A percentile compares a stretch with the other conserved stretches of the same genome.
phyloP scores from a whole-genome alignment of 2,888 invertebrate genomes.

The Cepaea hortensis region DNA sequence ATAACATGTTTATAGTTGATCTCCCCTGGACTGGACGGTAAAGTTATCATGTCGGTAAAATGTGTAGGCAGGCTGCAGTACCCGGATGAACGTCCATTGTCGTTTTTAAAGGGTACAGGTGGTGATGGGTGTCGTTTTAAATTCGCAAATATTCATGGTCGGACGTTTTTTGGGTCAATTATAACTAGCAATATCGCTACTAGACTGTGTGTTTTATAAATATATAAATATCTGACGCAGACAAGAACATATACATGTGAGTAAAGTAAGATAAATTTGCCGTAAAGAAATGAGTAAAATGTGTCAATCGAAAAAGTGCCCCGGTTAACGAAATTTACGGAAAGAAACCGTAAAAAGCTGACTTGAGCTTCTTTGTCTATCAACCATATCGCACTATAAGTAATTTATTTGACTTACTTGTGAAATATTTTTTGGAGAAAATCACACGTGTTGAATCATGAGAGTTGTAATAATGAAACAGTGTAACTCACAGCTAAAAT shows the following conservation, averaged over 20 bases:
- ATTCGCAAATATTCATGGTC: neutral
- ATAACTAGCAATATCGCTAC: neutral
- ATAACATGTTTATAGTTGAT: too few species aligned
- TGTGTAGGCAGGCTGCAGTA: constrained; percentile 1
- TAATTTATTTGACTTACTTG: too few species aligned
- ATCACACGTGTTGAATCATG: too few species aligned
- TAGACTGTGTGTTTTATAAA: neutral
- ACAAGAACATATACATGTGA: neutral
- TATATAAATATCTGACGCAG: neutral
- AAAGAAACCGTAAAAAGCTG: constrained; percentile 25
- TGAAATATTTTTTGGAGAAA: too few species aligned
- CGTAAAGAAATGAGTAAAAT: neutral
- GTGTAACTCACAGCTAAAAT: neutral
- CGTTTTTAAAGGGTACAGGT: constrained; percentile 15
- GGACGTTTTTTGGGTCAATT: neutral
- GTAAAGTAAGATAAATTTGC: neutral
- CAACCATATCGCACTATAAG: neutral
- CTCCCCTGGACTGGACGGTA: neutral
- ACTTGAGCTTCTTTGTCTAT: neutral
- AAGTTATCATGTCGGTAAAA: constrained; percentile 26
- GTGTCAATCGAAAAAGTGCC: constrained; percentile 1
- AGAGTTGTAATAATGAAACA: neutral
- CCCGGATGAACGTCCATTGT: constrained; percentile 34
- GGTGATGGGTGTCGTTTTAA: neutral
- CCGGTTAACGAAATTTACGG: constrained; percentile 28